Base-by-base conservation (phyloP, 2,797 vertebrate genomes). In the Anomalospiza imberbis region DNA sequence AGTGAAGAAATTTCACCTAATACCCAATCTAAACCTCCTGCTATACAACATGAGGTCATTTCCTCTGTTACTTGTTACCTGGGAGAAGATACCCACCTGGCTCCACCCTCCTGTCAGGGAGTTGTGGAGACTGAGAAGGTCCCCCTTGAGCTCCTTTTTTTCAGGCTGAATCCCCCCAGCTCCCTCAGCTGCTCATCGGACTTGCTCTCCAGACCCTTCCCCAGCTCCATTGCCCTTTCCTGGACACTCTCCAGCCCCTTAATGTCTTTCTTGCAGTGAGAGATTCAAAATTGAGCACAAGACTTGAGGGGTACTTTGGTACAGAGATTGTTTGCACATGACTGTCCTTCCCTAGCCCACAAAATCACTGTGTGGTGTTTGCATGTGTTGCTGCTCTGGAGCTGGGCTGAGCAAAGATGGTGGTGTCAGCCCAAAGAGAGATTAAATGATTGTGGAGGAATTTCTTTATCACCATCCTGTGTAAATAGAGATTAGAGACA, bases 401-500 rank as follows among this genome's bases (percentile, higher is more conserved):
- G 60, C 78, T 89, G 65, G 50, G 34, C 38, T 94, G 28, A 73
- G 82, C 48, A 62, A 91, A 86, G 79, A 34, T 29, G 85, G 58
- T 85, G 42, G 76, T 88, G 89, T 93, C 85, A 94, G 89, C 85
- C 44, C 76, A 63, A 85, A 88, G 70, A 63, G 66, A 92, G 92
- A 94, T 96, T 81, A 96, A 96, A 72, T 79, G 92, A 92, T 95
- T 91, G 73, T 42, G 62, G 22, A 95, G 91, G 94, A 96, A 96
- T 95, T 93, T 95, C 91, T 88, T 95, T 97, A 97, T 96, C 92
- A 66, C 85, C 40, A 15, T 91, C 67, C 92, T 95, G 55, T 88
- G 91, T 93, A 97, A 97, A 97, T 22, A 95, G 32, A 95, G 93
- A 96, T 93, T 91, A 96, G 82, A 90, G 36, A 53, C 36, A 81